Conservation (phyloP, 2,888 invertebrate genomes). For the Cryptops parisi region DNA sequence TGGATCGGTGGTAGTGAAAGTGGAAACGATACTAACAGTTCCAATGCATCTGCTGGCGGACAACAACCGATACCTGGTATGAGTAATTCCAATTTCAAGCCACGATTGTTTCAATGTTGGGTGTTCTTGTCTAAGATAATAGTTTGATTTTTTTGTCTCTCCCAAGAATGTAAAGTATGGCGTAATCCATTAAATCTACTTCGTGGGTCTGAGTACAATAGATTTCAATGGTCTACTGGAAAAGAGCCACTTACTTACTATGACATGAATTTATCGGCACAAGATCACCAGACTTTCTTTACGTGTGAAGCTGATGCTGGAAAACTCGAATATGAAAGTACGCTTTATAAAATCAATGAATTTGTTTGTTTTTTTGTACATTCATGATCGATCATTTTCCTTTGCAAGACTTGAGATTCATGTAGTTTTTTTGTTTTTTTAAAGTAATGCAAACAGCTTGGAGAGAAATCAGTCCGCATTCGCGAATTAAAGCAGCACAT, state of each 20-base stretch:
- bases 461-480: slow-evolving; percentile 83
- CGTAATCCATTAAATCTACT: slow-evolving; percentile 89
- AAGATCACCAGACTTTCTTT: slow-evolving; percentile 95
- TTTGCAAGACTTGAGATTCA: no score
- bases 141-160: no score
- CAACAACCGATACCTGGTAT: slow-evolving; percentile 21
- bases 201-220: slow-evolving; percentile 89
- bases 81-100: background rate
- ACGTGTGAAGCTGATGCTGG: slow-evolving; percentile 79
- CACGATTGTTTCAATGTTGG: background rate
- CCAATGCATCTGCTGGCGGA: slow-evolving; percentile 11
- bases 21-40: slow-evolving; percentile 13
- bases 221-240: slow-evolving; percentile 80
- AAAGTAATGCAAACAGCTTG: slow-evolving; percentile 89
- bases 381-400: no score
- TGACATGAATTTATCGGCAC: slow-evolving; percentile 97
- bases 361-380: no score
- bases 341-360: slow-evolving; percentile 13
- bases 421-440: slow-evolving; percentile 19
- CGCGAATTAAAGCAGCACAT: slow-evolving; percentile 79
- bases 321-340: slow-evolving; percentile 72
- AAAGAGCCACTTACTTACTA: slow-evolving; percentile 95
- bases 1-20: slow-evolving; percentile 66
- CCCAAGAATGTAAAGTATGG: slow-evolving; percentile 94
- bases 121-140: no score